A percentile compares a stretch with the other conserved stretches of the same genome.
These are phyloP conservation scores for Drosophila biarmipes DNA, from an alignment of 1,140 invertebrate species.

Conservation along the genomic window DNA sequence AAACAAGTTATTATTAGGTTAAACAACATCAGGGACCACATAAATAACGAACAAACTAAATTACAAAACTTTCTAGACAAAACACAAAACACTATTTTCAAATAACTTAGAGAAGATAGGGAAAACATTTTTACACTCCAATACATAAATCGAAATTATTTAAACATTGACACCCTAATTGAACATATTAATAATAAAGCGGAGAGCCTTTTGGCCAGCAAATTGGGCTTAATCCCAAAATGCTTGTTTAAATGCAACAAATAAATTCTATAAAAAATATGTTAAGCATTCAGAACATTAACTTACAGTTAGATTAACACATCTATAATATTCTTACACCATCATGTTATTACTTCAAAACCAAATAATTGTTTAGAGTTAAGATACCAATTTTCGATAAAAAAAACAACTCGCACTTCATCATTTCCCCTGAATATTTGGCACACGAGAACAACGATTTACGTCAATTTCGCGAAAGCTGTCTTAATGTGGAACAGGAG, in stretches of 20 bases:
- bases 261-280: slow-evolving; percentile 8
- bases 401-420: not conserved
- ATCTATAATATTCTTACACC: slow-evolving; percentile 10
- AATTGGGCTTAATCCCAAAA: slow-evolving; percentile 9
- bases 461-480: not conserved
- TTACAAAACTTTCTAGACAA: not conserved
- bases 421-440: not conserved
- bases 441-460: not conserved
- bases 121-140: slow-evolving; percentile 5
- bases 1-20: slow-evolving; percentile 1
- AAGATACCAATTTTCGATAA: not conserved
- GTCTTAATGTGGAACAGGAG: not conserved
- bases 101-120: slow-evolving; percentile 10
- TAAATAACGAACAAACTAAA: slow-evolving; percentile 3
- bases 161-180: not conserved
- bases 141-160: slow-evolving; percentile 11
- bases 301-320: slow-evolving; percentile 3
- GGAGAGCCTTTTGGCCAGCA: slow-evolving; percentile 21
- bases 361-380: not conserved
- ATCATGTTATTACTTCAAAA: slow-evolving; percentile 9
- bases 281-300: slow-evolving; percentile 5
- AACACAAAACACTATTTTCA: slow-evolving; percentile 17
- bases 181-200: slow-evolving; percentile 19
- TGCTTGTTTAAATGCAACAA: slow-evolving; percentile 7
- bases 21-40: not conserved